Evolutionary conservation across 2,888 invertebrate species (phyloP), one percentile per base, ranked within the genome.

Genomic region (Acanthococcus lagerstroemiae): DNA sequence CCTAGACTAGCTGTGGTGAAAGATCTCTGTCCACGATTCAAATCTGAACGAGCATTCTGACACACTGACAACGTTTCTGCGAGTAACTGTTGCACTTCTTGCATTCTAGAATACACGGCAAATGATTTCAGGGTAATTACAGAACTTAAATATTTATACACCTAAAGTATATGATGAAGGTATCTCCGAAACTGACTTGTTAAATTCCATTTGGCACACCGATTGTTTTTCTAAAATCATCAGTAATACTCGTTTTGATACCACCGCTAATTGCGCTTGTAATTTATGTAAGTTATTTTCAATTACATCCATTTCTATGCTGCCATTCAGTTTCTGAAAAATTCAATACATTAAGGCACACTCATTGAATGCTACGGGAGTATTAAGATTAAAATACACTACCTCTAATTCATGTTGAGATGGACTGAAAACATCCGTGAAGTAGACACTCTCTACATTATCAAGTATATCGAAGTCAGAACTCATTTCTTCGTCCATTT

Each of bases 161-260:
- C 9, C 2, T 15, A 48, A 19, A 48, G 4, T 50, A 26, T 67
- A 21, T 21, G 17, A 24, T 21, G 4, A 44, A 1, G 45, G 21
- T n/a, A n/a, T n/a, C n/a, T n/a, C n/a, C n/a, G n/a, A 22, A 48
- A 37, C 58, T 46, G 70, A 76, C 74, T 80, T 84, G 66, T 85
- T 81, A 72, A 96, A 88, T 74, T 96, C 94, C 19, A 84, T 81
- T 71, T 89, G 88, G 75, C 94, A 95, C 0, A 87, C 83, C 70
- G 86, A 86, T 67, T 95, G 87, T 71, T 96, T 94, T 74, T 95
- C 90, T 4, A 95, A 80, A 72, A 97, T 96, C 37, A 96, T 80
- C 72, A 93, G 90, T 0, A 95, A 82, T 0, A 96, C 92, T 77
- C 93, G 91, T 72, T 93, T 94, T 0, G 95, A 95, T 4, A 95